phyloP scores from a whole-genome alignment of 1,140 invertebrate genomes.

The Bombus breviceps region DNA sequence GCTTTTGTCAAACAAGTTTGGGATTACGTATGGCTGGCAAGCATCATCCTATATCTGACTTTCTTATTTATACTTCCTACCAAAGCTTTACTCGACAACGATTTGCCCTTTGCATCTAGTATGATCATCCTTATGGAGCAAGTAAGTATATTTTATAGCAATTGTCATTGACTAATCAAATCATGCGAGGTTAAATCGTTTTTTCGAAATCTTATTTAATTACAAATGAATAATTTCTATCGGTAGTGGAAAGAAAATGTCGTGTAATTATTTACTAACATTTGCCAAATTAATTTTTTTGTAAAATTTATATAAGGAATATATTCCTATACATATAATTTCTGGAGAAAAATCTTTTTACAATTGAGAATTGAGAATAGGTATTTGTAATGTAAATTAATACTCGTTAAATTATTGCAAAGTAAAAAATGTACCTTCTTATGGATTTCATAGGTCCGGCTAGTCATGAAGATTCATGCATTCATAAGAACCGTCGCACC shows the following conservation, averaged over 20 bases:
- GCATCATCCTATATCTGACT: constrained; percentile 79
- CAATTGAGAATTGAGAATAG: neutral
- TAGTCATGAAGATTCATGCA: constrained; percentile 94
- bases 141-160: constrained; percentile 71
- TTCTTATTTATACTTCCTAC: constrained; percentile 83
- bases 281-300: neutral
- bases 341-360: too few relatives aligned
- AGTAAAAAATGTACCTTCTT: neutral
- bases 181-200: too few relatives aligned
- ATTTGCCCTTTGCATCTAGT: constrained; percentile 85
- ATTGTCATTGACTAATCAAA: too few relatives aligned
- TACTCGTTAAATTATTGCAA: neutral
- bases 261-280: too few relatives aligned
- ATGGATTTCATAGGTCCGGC: constrained; percentile 85
- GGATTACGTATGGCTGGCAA: constrained; percentile 80
- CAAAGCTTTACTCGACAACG: constrained; percentile 79
- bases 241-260: too few relatives aligned
- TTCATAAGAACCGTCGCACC: constrained; percentile 89
- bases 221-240: too few relatives aligned
- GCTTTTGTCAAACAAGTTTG: constrained; percentile 71
- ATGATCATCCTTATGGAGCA: constrained; percentile 85
- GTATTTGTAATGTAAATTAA: neutral
- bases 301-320: neutral
- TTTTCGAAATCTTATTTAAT: too few relatives aligned
- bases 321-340: too few relatives aligned